phyloP scores from a whole-genome alignment of 2,113 vertebrate genomes.

The Psettodes erumei region DNA sequence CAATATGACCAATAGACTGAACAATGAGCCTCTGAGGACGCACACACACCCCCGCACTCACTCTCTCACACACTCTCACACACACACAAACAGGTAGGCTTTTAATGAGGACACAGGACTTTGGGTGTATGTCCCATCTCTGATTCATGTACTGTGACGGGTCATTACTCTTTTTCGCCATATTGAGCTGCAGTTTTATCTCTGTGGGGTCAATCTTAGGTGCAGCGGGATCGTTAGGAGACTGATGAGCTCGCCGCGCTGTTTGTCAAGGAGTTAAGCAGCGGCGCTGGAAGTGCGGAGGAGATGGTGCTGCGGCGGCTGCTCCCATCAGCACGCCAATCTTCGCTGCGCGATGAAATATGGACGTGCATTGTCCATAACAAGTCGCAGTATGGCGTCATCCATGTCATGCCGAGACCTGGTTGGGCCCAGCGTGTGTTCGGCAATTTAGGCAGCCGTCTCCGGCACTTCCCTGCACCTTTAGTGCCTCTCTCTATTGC shows the following conservation, averaged over 20 bases:
- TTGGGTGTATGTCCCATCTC: constrained; percentile 22
- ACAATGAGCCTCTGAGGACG: constrained; percentile 54
- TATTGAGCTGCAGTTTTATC: constrained; percentile 57
- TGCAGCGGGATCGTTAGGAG: constrained; percentile 26
- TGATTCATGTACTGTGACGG: constrained; percentile 38
- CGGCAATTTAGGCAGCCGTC: constrained; percentile 17
- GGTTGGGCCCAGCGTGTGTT: constrained; percentile 1
- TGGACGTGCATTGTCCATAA: constrained; percentile 7
- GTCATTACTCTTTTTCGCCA: constrained; percentile 45
- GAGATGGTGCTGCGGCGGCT: not conserved
- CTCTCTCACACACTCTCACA: not conserved
- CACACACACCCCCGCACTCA: constrained; percentile 35
- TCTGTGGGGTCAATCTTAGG: constrained; percentile 53
- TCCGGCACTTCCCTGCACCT: not conserved
- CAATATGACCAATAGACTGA: constrained; percentile 66
- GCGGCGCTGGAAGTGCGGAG: constrained; percentile 1
- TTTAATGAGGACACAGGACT: constrained; percentile 54
- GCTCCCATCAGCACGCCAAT: constrained; percentile 24
- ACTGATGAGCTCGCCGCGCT: constrained; percentile 13
- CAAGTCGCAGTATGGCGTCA: constrained; percentile 21
- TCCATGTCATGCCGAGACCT: constrained; percentile 21
- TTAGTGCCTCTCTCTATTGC: constrained; percentile 9
- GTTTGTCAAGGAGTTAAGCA: constrained; percentile 41
- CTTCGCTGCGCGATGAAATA: constrained; percentile 29
- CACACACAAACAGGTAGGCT: constrained; percentile 29